A percentile compares a stretch with the other conserved stretches of the same genome.
Conservation (phyloP, 2,113 vertebrate species). For the Ranitomeya variabilis region DNA sequence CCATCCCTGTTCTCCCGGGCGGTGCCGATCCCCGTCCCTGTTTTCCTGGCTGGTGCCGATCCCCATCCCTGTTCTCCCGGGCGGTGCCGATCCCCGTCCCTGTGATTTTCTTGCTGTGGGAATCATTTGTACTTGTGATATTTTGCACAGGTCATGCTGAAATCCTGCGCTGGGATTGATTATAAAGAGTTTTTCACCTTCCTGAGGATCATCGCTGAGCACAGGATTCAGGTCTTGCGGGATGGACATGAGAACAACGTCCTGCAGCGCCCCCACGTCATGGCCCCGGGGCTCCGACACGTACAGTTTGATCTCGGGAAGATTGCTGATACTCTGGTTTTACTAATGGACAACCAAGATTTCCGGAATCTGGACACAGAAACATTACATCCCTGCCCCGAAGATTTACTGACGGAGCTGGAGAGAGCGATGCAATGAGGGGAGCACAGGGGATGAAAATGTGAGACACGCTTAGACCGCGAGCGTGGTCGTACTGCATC, state of each 20-base stretch:
- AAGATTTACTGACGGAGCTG: conserved; percentile 80
- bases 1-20: no score
- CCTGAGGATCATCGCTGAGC: conserved; percentile 84
- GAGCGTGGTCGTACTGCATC: no score
- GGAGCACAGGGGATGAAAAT: no score
- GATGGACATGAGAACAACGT: conserved; percentile 58
- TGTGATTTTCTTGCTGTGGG: background rate
- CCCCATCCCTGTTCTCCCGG: background rate
- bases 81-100: no score
- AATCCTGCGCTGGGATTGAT: conserved; percentile 90
- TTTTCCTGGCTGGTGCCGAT: background rate
- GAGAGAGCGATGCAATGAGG: conserved; percentile 66
- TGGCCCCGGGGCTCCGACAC: conserved; percentile 79
- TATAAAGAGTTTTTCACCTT: conserved; percentile 91
- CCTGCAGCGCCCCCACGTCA: conserved; percentile 64
- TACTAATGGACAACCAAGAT: conserved; percentile 82
- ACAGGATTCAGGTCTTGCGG: conserved; percentile 77
- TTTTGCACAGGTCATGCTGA: conserved; percentile 85
- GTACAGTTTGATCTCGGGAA: conserved; percentile 85
- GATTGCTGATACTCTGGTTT: conserved; percentile 79
- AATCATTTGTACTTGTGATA: background rate
- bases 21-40: no score
- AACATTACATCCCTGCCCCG: conserved; percentile 67
- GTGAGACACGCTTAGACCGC: no score
- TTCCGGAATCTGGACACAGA: conserved; percentile 80